These are phyloP conservation scores for Himalopsyche anomala DNA, from an alignment of 2,888 invertebrate species.

Conservation along the genomic window DNA sequence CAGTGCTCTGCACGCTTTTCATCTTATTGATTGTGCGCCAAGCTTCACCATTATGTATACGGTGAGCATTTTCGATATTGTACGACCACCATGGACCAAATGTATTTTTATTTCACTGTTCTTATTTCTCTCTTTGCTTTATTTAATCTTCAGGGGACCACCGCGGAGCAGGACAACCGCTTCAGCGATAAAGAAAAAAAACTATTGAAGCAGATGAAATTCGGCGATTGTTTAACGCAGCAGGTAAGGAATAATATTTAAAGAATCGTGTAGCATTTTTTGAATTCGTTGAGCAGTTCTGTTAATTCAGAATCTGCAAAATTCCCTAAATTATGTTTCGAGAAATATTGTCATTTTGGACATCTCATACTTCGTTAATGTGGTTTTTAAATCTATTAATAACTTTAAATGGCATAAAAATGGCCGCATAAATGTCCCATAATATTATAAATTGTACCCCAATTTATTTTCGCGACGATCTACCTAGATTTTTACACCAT, in stretches of 20 bases:
- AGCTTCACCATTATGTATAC: constrained; percentile 40
- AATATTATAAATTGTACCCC: no score
- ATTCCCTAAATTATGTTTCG: no score
- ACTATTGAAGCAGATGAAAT: constrained; percentile 98
- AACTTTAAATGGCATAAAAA: constrained; percentile 29
- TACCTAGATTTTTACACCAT: no score
- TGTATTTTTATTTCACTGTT: no score
- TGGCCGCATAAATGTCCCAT: background rate
- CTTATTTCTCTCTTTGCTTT: background rate
- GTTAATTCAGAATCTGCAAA: no score
- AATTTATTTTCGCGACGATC: no score
- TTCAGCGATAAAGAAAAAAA: constrained; percentile 99
- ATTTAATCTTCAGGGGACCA: constrained; percentile 88
- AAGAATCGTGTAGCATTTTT: no score
- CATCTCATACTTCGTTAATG: background rate
- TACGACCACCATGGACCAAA: no score
- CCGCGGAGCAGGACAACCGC: constrained; percentile 98
- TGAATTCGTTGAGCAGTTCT: no score
- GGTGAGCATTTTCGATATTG: background rate
- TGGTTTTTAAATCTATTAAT: constrained; percentile 1
- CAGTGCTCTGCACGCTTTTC: background rate
- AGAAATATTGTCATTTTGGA: no score
- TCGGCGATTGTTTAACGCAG: constrained; percentile 94
- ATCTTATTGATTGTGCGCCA: constrained; percentile 14
- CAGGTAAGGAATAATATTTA: constrained; percentile 79